Base-by-base conservation (phyloP, 2,797 vertebrate species). In the Rhinella marina region DNA sequence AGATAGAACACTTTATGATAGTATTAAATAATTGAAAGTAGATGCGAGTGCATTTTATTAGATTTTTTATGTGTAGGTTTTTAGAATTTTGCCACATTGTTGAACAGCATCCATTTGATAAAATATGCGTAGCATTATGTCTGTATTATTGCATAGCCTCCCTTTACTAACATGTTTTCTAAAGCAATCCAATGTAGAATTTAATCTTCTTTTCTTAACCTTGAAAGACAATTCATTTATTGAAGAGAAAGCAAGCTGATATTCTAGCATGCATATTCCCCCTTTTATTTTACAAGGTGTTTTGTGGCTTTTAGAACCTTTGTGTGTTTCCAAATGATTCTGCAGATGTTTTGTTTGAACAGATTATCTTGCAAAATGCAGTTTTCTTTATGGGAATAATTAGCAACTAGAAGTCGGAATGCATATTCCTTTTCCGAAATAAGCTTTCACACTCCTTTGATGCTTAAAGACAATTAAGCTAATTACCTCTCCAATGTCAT, bases 271-370 rank as follows among this genome's bases (percentile, higher is more conserved):
- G 19, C 57, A 16, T 66, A 48, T 50, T 85, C 19, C n/a, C n/a
- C 54, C 21, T 86, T 56, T 85, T 80, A 59, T 81, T 41, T 17
- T 70, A 13, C 79, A 89, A 86, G 88, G 84, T 89, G 70, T 32
- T 81, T 64, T 85, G 78, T 72, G 79, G n/a, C 61, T 78, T 81
- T 61, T 9, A 23, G 62, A 86, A 70, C 88, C 84, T 86, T 82
- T 86, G 59, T 85, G 41, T 68, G 87, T 52, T 56, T 89, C 13
- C 72, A 86, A 72, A 86, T 83, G 79, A 86, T 89, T 41, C 79
- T 89, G 88, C 88, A 89, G 88, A 89, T 89, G 88, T 89, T 89
- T 86, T 89, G 88, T 86, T 86, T 86, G 72, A 86, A 25, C 32
- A 83, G 84, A 89, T 89, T 89, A 89, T 89, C 61, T 86, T 86